Conservation (phyloP, 2,113 vertebrate species). For the Nymphicus hollandicus region DNA sequence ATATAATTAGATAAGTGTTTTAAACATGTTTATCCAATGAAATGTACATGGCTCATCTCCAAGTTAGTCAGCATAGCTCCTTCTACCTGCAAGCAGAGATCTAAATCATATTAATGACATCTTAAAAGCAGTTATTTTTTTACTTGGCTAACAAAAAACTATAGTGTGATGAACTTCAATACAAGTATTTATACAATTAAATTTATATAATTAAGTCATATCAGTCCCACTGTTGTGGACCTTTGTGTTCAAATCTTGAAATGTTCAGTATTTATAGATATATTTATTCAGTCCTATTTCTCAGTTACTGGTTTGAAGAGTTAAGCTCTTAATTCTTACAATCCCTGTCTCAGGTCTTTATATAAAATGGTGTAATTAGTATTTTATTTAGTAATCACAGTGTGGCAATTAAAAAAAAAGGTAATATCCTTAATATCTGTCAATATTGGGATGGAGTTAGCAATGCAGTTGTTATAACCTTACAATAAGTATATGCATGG, state of each 20-base stretch:
- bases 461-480: neutral
- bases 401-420: neutral
- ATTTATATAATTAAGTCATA: neutral
- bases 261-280: neutral
- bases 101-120: neutral
- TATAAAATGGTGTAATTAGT: neutral
- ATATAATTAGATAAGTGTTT: neutral
- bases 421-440: neutral
- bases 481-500: neutral
- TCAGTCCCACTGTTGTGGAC: neutral
- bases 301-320: neutral
- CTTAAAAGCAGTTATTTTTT: neutral
- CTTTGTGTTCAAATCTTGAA: neutral
- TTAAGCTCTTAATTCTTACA: neutral
- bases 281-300: neutral
- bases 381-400: neutral
- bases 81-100: neutral
- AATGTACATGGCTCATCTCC: neutral
- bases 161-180: neutral
- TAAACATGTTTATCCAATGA: neutral
- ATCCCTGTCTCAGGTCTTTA: neutral
- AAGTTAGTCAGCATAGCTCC: neutral
- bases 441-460: neutral
- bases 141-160: neutral
- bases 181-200: neutral